These are phyloP conservation scores for Drosophila micromelanica DNA, from an alignment of 1,140 invertebrate species.

Conservation along the genomic window DNA sequence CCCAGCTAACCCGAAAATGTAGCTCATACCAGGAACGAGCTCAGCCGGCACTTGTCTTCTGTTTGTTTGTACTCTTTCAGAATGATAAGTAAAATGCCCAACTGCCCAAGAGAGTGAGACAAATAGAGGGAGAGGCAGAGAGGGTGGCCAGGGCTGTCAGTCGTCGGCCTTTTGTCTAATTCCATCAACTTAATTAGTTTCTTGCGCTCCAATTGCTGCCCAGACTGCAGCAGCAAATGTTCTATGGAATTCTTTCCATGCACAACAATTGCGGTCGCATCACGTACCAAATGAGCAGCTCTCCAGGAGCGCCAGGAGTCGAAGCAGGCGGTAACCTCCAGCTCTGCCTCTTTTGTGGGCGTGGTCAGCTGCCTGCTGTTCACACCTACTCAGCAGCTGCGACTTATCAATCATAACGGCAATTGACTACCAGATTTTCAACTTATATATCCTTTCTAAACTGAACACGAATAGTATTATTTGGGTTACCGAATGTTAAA, in stretches of 20 bases:
- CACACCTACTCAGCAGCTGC: conserved; percentile 52
- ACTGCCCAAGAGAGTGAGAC: neutral
- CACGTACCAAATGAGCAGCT: conserved; percentile 72
- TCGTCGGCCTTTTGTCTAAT: conserved; percentile 69
- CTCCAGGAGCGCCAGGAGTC: neutral
- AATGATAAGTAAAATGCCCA: conserved; percentile 41
- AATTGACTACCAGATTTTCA: conserved; percentile 51
- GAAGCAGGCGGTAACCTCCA: conserved; percentile 8
- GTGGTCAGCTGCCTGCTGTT: conserved; percentile 58
- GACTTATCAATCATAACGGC: conserved; percentile 68
- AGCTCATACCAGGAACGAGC: conserved; percentile 35
- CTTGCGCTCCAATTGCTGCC: conserved; percentile 71
- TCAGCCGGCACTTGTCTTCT: conserved; percentile 14
- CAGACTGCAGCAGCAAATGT: conserved; percentile 22
- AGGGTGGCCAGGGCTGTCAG: neutral
- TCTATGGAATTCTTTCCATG: conserved; percentile 35
- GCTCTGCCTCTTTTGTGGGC: conserved; percentile 35
- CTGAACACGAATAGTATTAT: conserved; percentile 12
- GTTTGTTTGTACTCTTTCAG: conserved; percentile 11
- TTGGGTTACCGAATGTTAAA: too few species aligned
- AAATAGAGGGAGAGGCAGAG: neutral
- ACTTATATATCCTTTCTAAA: conserved; percentile 57
- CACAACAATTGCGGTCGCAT: conserved; percentile 62
- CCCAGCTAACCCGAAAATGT: neutral
- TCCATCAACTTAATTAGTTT: conserved; percentile 81